phyloP scores from a whole-genome alignment of 2,888 invertebrate genomes.

The Stratiomys singularior region DNA sequence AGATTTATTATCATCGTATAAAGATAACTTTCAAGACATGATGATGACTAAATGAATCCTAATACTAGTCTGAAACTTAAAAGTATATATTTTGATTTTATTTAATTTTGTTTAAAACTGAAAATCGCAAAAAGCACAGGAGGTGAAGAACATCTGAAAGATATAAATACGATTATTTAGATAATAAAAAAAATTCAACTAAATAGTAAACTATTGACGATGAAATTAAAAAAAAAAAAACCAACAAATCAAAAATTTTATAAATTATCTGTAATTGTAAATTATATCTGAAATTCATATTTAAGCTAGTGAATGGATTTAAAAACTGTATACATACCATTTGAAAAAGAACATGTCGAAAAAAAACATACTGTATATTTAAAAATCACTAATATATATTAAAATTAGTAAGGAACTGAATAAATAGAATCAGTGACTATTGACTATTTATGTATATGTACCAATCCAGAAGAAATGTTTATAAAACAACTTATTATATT shows the following conservation, averaged over 20 bases:
- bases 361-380: not conserved
- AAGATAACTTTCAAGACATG: too few species aligned
- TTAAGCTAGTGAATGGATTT: constrained; percentile 5
- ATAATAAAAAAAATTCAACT: not conserved
- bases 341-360: not conserved
- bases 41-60: constrained; percentile 10
- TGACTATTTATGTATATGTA: not conserved
- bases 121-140: not conserved
- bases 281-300: not conserved
- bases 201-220: not conserved
- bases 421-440: not conserved
- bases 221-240: not conserved
- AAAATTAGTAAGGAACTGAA: not conserved
- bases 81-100: not conserved
- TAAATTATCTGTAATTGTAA: not conserved
- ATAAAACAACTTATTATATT: constrained; percentile 13
- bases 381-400: not conserved
- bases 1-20: not conserved
- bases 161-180: not conserved
- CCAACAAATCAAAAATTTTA: not conserved
- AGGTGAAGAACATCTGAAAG: not conserved
- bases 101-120: not conserved
- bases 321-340: constrained; percentile 21
- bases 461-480: not conserved
- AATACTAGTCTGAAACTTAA: constrained; percentile 28